Percentiles rank a stretch among this genome's conserved stretches.
These are phyloP conservation scores for Porites evermanni DNA, from an alignment of 92 coral and sea anemone genomes.

Conservation along the genomic window DNA sequence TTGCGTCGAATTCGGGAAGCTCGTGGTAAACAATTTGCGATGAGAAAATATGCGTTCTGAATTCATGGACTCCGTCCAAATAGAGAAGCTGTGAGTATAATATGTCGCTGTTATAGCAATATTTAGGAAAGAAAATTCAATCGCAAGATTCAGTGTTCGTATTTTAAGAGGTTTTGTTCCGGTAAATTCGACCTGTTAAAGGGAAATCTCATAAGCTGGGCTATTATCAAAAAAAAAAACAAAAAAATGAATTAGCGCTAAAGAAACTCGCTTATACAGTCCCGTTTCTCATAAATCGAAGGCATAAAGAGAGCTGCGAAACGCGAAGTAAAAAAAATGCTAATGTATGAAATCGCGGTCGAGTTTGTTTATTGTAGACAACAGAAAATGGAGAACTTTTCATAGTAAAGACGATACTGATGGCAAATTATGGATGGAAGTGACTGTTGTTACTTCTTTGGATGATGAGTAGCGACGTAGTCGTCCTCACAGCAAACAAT, in stretches of 20 bases:
- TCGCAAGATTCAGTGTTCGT: slow-evolving; percentile 6
- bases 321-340: not conserved
- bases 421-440: no score
- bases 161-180: no score
- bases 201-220: no score
- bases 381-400: no score
- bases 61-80: not conserved
- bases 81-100: not conserved
- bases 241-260: not conserved
- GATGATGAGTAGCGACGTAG: no score
- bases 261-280: not conserved
- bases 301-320: not conserved
- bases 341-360: no score
- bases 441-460: no score
- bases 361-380: no score
- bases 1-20: slow-evolving; percentile 6
- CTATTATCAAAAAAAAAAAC: no score
- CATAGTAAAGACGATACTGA: no score
- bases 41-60: slow-evolving; percentile 5
- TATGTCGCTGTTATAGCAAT: not conserved
- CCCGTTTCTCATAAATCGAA: slow-evolving; percentile 8
- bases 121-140: not conserved
- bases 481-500: no score
- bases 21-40: slow-evolving; percentile 16
- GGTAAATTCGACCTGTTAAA: no score